A percentile compares a stretch with the other conserved stretches of the same genome.
phyloP scores from a whole-genome alignment of 2,888 invertebrate genomes.

The Glomeris marginata region DNA sequence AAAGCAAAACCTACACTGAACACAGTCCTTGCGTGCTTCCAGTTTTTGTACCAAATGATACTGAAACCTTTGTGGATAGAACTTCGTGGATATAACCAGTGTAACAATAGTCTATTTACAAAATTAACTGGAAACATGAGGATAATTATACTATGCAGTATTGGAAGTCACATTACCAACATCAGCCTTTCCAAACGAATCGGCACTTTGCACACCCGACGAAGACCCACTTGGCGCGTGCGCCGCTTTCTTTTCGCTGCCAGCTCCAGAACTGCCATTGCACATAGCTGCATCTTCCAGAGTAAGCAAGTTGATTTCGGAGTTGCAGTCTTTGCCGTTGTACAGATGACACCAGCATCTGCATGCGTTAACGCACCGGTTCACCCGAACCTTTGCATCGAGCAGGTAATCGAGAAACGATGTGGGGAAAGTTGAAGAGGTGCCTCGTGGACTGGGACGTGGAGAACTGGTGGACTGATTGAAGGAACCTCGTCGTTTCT shows the following conservation, averaged over 20 bases:
- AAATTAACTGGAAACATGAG: too few relatives aligned
- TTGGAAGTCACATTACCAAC: too few relatives aligned
- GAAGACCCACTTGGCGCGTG: background rate
- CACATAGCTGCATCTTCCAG: slow-evolving; percentile 31
- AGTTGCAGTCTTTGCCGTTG: slow-evolving; percentile 35
- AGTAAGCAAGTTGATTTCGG: too few relatives aligned
- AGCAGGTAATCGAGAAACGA: slow-evolving; percentile 47
- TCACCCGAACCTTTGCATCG: slow-evolving; percentile 65
- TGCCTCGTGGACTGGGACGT: background rate
- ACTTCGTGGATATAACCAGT: too few relatives aligned
- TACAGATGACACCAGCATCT: slow-evolving; percentile 63
- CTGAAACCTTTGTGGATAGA: too few relatives aligned
- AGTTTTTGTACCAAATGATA: too few relatives aligned
- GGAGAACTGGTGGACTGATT: background rate
- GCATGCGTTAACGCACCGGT: slow-evolving; percentile 57
- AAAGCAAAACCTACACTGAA: background rate
- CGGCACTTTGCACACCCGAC: background rate
- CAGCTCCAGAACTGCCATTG: background rate
- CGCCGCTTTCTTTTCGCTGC: background rate
- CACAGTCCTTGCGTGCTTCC: too few relatives aligned
- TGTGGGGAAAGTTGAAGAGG: slow-evolving; percentile 2
- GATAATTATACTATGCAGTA: too few relatives aligned
- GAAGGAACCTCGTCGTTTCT: too few relatives aligned
- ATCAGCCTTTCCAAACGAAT: too few relatives aligned
- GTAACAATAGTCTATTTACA: too few relatives aligned